These are phyloP conservation scores for Chouioia cunea DNA, from an alignment of 2,888 invertebrate species.

Conservation along the genomic window DNA sequence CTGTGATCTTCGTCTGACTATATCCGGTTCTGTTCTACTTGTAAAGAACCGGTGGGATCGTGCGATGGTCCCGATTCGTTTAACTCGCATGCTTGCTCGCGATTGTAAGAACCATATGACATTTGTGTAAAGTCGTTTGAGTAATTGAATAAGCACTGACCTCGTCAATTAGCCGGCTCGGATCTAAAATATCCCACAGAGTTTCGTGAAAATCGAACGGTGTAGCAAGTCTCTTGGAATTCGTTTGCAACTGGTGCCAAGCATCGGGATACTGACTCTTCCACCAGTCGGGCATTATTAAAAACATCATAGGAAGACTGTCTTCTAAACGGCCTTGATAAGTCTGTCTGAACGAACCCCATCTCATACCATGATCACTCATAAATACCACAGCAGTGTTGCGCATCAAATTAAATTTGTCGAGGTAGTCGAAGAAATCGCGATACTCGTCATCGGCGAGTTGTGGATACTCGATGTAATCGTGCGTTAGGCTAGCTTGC, in stretches of 20 bases:
- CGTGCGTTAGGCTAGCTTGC: slow-evolving; percentile 87
- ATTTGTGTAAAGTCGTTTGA: too few relatives aligned
- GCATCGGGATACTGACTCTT: slow-evolving; percentile 74
- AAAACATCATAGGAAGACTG: slow-evolving; percentile 84
- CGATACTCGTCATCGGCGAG: slow-evolving; percentile 78
- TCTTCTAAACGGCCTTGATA: slow-evolving; percentile 91
- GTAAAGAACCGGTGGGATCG: too few relatives aligned
- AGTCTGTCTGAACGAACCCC: slow-evolving; percentile 85
- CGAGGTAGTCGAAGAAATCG: slow-evolving; percentile 71
- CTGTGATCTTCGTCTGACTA: too few relatives aligned
- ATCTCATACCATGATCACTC: slow-evolving; percentile 93
- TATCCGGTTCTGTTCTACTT: too few relatives aligned
- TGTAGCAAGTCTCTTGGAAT: slow-evolving; percentile 81
- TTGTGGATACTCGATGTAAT: slow-evolving; percentile 83
- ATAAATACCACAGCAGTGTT: slow-evolving; percentile 79
- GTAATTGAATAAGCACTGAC: not conserved
- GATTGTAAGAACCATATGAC: not conserved
- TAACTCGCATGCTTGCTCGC: not conserved
- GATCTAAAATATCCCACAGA: slow-evolving; percentile 76
- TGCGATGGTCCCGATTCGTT: too few relatives aligned
- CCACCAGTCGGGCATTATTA: slow-evolving; percentile 82
- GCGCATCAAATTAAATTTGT: slow-evolving; percentile 72
- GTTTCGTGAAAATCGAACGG: slow-evolving; percentile 89
- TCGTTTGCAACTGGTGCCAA: slow-evolving; percentile 75
- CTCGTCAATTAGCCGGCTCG: slow-evolving; percentile 54